phyloP scores from a whole-genome alignment of 2,888 invertebrate species.

The Limnephilus rhombicus region DNA sequence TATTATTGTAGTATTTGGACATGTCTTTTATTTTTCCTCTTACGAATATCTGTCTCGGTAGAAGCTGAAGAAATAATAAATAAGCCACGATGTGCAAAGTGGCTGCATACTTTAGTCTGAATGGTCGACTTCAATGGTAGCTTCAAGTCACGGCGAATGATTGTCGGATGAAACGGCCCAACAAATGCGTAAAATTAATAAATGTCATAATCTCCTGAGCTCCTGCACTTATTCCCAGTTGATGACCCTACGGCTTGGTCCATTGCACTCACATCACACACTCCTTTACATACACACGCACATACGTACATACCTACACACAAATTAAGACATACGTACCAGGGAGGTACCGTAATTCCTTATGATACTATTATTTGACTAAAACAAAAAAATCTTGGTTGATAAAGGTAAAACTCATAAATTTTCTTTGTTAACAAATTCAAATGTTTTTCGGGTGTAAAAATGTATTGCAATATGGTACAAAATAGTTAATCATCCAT shows the following conservation, averaged over 20 bases:
- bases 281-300: neutral
- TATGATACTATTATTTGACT: neutral
- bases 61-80: neutral
- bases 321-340: neutral
- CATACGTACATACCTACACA: neutral
- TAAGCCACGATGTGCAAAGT: neutral
- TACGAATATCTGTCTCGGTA: neutral
- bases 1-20: neutral
- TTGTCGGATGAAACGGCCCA: neutral
- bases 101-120: neutral
- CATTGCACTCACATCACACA: neutral
- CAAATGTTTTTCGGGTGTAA: neutral
- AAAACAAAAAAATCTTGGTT: neutral
- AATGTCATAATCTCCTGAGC: neutral
- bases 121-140: neutral
- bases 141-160: neutral
- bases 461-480: neutral
- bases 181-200: neutral
- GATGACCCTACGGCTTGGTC: neutral
- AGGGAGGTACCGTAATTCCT: neutral
- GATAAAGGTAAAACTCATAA: neutral
- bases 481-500: neutral
- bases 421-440: neutral
- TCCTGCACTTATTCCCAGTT: conserved; percentile 1
- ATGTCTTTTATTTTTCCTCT: neutral